Conservation (phyloP, 2,888 invertebrate genomes). For the Plemyria rubiginata region DNA sequence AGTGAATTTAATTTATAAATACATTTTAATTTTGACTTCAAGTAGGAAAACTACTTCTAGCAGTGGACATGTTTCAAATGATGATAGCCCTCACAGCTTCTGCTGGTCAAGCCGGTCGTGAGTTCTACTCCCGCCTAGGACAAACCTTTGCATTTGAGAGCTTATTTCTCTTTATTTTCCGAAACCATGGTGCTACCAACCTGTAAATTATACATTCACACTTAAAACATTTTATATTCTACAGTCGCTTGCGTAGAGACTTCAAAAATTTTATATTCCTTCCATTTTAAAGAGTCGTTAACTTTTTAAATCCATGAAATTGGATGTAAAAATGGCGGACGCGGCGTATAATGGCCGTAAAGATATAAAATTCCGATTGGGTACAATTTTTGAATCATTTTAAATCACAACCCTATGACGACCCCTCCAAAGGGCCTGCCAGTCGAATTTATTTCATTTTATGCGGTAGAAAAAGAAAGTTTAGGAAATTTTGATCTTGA, state of each 20-base stretch:
- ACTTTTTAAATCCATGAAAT: slow-evolving; percentile 34
- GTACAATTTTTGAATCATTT: background rate
- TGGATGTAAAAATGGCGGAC: slow-evolving; percentile 32
- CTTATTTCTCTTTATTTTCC: background rate
- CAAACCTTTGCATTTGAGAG: background rate
- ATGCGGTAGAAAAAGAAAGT: no score
- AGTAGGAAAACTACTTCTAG: no score
- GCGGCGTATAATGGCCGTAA: slow-evolving; percentile 18
- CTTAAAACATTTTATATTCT: slow-evolving; percentile 32
- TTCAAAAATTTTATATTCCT: slow-evolving; percentile 29
- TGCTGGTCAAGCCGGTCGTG: no score
- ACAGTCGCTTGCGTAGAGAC: slow-evolving; percentile 11
- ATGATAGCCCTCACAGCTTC: no score
- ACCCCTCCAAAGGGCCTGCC: no score
- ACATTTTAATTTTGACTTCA: no score
- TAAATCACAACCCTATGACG: background rate
- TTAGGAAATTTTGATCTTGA: no score
- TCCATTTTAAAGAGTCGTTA: slow-evolving; percentile 35
- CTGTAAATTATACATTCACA: slow-evolving; percentile 22
- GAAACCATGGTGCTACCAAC: slow-evolving; percentile 7
- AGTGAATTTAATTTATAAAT: no score
- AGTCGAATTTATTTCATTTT: no score
- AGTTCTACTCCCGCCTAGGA: no score
- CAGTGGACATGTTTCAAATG: no score
- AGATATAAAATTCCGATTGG: slow-evolving; percentile 20